Evolutionary conservation across 64 coral and sea anemone genomes (phyloP), one percentile per base, ranked within the genome.

Genomic region (Pocillopora damicornis): DNA sequence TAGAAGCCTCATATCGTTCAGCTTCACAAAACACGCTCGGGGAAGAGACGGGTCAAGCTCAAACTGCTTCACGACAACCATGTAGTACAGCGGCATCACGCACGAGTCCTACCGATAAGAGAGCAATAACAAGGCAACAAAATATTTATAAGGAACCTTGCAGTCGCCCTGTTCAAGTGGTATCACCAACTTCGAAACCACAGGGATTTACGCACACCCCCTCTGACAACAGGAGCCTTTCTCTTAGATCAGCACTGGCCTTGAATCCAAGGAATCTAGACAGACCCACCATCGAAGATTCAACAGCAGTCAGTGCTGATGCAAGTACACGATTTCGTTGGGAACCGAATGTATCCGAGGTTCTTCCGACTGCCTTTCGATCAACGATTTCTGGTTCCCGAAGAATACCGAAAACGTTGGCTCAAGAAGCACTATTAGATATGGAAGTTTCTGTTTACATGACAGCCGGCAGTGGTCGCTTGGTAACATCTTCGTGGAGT

Each of bases 361-460:
- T 23, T 59, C 15, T 66, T 1, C 17, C 35, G 35, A 66, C 35
- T 42, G 80, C 34, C 11, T 85, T 73, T 38, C 81, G 65, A 85
- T 37, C 65, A 10, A 38, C 81, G 12, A 10, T 65, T 13, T 73
- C 81, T 8, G 36, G 63, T 57, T 35, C 13, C 51, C 77, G 58
- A 34, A 59, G 56, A 79, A 23, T 22, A 12, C 56, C 77, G 23
- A 61, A 26, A 1, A 58, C 58, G 23, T 51, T 72, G 22, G 81
- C 81, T 38, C 65, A 73, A 9, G 81, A 85, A 58, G 65, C 38
- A 13, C 81, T 85, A 14, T 36, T 85, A 3, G 81, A 85, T 23
- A 11, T 85, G 38, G 81, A 85, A 59, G 81, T 85, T 18, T 71
- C 81, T 13, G 18, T 20, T 23, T 85, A 85, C 65, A 85, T 73